Evolutionary conservation across 2,888 invertebrate species (phyloP).

Genomic region (Stenurella melanura): DNA sequence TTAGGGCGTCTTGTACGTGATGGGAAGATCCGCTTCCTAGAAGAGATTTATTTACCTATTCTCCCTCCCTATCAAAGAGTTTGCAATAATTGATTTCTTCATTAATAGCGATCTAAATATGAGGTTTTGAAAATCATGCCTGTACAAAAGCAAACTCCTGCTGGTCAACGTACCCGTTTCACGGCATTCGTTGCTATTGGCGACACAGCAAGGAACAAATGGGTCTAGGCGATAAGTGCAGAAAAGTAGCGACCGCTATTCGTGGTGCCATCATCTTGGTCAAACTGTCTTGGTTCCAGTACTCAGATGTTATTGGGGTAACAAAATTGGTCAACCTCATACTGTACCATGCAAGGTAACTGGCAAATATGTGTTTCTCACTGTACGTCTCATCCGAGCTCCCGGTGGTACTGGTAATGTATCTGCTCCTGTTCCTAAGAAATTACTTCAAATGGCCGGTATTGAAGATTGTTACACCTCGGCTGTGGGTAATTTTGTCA

Average conservation of each 20-base stretch:
- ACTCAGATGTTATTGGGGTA: slow-evolving; percentile 99
- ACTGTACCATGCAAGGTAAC: slow-evolving; percentile 99
- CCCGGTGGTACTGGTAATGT: slow-evolving; percentile 99
- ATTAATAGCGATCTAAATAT: slow-evolving; percentile 92
- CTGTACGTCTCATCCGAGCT: slow-evolving; percentile 98
- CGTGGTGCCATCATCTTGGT: slow-evolving; percentile 99
- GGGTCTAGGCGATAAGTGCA: slow-evolving; percentile 99
- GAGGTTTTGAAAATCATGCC: slow-evolving; percentile 99
- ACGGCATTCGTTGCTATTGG: slow-evolving; percentile 98
- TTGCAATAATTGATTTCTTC: slow-evolving; percentile 98
- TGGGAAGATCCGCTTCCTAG: slow-evolving; percentile 94
- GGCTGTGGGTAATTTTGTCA: slow-evolving; percentile 98
- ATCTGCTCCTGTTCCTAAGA: slow-evolving; percentile 99
- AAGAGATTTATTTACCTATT: slow-evolving; percentile 99
- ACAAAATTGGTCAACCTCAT: slow-evolving; percentile 99
- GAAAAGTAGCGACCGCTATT: slow-evolving; percentile 99
- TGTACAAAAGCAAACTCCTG: slow-evolving; percentile 99
- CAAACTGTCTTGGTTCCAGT: slow-evolving; percentile 98
- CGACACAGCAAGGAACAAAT: slow-evolving; percentile 99
- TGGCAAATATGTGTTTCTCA: slow-evolving; percentile 99
- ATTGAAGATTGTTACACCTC: slow-evolving; percentile 99
- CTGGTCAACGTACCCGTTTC: slow-evolving; percentile 99
- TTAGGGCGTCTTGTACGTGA: slow-evolving; percentile 97
- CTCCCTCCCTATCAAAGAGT: slow-evolving; percentile 99
- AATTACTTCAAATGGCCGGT: slow-evolving; percentile 98